Percentiles rank a stretch among this genome's conserved stretches.
These are phyloP conservation scores for Parascotia fuliginaria DNA, from an alignment of 2,888 invertebrate species.

Conservation along the genomic window DNA sequence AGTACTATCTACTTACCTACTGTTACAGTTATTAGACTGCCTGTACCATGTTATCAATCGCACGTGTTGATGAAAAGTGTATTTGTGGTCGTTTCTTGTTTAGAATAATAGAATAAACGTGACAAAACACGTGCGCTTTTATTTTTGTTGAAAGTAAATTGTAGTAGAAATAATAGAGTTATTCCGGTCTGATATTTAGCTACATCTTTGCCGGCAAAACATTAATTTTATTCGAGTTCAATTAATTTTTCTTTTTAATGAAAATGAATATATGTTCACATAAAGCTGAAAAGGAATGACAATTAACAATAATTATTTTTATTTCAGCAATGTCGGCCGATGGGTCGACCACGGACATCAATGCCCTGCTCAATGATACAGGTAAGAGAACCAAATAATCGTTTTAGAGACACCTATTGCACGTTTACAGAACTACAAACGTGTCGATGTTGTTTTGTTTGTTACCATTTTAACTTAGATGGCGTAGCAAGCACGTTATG, in stretches of 20 bases:
- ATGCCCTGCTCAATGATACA: conserved; percentile 87
- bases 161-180: too few relatives aligned
- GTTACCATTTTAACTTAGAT: neutral
- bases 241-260: too few relatives aligned
- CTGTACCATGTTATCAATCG: neutral
- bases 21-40: neutral
- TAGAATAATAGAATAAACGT: neutral
- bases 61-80: neutral
- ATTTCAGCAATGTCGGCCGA: conserved; percentile 88
- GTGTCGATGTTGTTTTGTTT: neutral
- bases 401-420: conserved; percentile 41
- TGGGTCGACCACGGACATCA: conserved; percentile 87
- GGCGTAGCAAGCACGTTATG: neutral
- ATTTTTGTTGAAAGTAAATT: neutral
- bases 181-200: too few relatives aligned
- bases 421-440: fast-evolving
- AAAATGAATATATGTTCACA: too few relatives aligned
- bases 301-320: conserved; percentile 43
- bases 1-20: neutral
- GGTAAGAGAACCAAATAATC: conserved; percentile 64
- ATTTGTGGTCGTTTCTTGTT: neutral
- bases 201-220: too few relatives aligned
- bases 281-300: too few relatives aligned
- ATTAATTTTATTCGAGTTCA: too few relatives aligned
- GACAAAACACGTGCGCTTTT: neutral